phyloP scores from a whole-genome alignment of 2,888 invertebrate species.

The Oasisia sp. region DNA sequence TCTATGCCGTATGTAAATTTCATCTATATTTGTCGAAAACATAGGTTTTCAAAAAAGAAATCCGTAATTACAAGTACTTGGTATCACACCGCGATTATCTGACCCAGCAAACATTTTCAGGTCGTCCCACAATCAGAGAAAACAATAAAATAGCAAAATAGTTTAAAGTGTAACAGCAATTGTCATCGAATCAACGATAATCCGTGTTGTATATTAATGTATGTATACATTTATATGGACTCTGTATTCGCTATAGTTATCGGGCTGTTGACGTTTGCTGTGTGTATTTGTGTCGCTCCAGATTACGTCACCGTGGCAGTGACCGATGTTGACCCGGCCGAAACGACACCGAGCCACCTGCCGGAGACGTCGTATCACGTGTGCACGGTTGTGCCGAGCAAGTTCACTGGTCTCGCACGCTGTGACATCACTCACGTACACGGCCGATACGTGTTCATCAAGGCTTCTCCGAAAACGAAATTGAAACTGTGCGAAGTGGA shows the following conservation, averaged over 20 bases:
- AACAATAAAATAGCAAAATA: not conserved
- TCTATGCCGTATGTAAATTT: not conserved
- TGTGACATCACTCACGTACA: not conserved
- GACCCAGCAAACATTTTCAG: not conserved
- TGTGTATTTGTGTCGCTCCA: not conserved
- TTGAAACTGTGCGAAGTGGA: not conserved
- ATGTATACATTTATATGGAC: not conserved
- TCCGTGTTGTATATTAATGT: not conserved
- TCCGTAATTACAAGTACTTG: not conserved
- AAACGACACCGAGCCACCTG: not conserved
- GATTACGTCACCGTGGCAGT: not conserved
- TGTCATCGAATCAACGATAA: not conserved
- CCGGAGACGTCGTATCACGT: not conserved
- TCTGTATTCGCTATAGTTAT: not conserved
- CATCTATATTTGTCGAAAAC: not conserved
- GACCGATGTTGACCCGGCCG: not conserved
- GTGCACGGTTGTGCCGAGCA: not conserved
- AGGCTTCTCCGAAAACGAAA: not conserved
- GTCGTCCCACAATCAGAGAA: not conserved
- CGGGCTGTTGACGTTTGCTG: not conserved
- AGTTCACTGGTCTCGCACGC: not conserved
- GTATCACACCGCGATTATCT: not conserved
- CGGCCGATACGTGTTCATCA: slow-evolving; percentile 4
- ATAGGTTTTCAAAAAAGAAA: not conserved
- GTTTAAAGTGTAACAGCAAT: not conserved